Percentiles rank a stretch among this genome's conserved stretches.
phyloP scores from a whole-genome alignment of 2,797 vertebrate species.

The Melopsittacus undulatus region DNA sequence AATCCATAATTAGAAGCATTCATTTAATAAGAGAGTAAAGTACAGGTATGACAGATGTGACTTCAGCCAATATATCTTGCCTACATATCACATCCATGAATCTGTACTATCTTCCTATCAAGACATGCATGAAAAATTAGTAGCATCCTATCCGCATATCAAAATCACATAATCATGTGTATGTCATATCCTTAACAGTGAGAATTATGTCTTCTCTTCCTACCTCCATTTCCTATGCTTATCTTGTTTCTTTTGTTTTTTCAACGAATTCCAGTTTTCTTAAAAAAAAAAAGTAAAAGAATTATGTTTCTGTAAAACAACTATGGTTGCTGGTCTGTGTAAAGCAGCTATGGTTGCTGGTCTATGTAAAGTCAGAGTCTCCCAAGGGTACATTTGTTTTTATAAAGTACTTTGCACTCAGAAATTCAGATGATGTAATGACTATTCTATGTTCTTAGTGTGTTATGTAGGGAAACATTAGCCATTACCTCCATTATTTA shows the following conservation, averaged over 20 bases:
- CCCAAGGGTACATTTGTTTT: not conserved
- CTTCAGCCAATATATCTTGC: not conserved
- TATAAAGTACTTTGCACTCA: not conserved
- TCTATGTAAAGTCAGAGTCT: not conserved
- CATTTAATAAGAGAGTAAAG: not conserved
- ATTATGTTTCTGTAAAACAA: not conserved
- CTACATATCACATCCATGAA: not conserved
- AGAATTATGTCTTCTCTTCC: not conserved
- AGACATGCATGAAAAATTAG: not conserved
- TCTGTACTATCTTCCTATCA: not conserved
- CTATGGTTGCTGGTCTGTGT: not conserved
- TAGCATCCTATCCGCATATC: not conserved
- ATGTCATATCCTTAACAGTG: not conserved
- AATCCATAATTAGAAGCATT: not conserved
- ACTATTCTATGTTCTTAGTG: not conserved
- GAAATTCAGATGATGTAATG: constrained; percentile 23
- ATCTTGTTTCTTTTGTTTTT: not conserved
- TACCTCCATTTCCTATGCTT: not conserved
- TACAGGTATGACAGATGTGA: not conserved
- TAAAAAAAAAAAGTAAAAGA: not conserved
- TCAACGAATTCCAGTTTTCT: not conserved
- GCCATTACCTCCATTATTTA: constrained; percentile 20
- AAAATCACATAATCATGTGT: not conserved
- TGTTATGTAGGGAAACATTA: constrained; percentile 9
- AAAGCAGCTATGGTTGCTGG: not conserved